Conservation (phyloP, 2,797 vertebrate genomes). For the Okamejei kenojei region DNA sequence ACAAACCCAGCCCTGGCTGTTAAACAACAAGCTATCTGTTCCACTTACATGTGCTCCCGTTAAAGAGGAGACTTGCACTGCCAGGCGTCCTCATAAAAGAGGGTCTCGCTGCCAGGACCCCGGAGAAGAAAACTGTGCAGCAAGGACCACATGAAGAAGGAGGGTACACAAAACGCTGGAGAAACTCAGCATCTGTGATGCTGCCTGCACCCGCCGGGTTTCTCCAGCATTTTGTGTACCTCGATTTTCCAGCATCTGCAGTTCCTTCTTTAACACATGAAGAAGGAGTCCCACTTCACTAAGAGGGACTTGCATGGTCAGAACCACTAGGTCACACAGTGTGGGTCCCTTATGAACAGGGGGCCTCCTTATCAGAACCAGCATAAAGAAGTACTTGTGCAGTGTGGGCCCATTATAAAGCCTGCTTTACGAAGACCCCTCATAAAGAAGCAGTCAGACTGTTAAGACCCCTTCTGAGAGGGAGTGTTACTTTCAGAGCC, state of each 20-base stretch:
- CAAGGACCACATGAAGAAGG: not conserved
- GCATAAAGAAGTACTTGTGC: not conserved
- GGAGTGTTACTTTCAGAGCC: not conserved
- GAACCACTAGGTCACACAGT: not conserved
- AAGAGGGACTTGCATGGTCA: too few relatives aligned
- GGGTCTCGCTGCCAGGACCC: not conserved
- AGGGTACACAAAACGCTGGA: too few relatives aligned
- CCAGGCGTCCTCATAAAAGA: not conserved
- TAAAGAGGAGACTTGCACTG: not conserved
- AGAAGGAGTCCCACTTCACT: not conserved
- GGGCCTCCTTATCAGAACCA: slow-evolving; percentile 11
- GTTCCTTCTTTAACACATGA: too few relatives aligned
- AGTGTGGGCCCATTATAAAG: too few relatives aligned
- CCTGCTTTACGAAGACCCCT: not conserved
- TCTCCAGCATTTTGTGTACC: too few relatives aligned
- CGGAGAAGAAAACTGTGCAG: not conserved
- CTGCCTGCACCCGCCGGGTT: too few relatives aligned
- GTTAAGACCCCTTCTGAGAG: not conserved
- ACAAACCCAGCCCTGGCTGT: slow-evolving; percentile 62
- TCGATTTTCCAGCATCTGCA: too few relatives aligned
- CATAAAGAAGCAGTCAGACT: too few relatives aligned
- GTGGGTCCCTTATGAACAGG: not conserved
- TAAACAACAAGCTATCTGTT: slow-evolving; percentile 61
- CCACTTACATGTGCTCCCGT: slow-evolving; percentile 52
- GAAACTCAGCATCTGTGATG: too few relatives aligned